Base-by-base conservation (phyloP, 2,113 vertebrate genomes). In the Aythya baeri region DNA sequence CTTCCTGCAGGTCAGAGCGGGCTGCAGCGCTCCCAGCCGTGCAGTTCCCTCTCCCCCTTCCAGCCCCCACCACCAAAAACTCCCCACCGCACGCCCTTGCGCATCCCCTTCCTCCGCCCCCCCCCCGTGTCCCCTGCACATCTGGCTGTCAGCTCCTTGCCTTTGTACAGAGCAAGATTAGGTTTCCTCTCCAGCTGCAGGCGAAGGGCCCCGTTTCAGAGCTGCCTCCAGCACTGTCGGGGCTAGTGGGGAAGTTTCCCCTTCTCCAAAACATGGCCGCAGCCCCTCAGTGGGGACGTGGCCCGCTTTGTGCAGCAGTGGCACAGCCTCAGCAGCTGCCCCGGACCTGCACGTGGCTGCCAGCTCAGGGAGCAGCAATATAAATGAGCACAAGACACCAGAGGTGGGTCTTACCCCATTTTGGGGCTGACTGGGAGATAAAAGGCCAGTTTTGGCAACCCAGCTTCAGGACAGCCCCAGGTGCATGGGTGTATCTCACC, bases 101-200 rank as follows among this genome's bases (percentile, higher is more conserved):
- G 23, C 23, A 18, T 17, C 43, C 68, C 70, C 46, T 44, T 55
- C 43, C 36, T 46, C n/a, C 0, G 0, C 26, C 13, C 23, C 36
- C 38, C 26, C 38, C 26, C 21, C 1, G 0, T 17, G 7, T 14
- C 83, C 57, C 83, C 9, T 4, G 21, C 2, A 3, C 38, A 4
- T 5, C 55, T 65, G 67, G 18, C 67, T 73, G 26, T 59, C 80
- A 44, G 46, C 67, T 71, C 38, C 89, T 79, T 18, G 25, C 38
- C 34, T 88, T 11, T 17, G 12, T 9, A 43, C 32, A 27, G 29
- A 25, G 20, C 74, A 52, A 72, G 76, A 43, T 18, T 11, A 49
- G 49, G 13, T 23, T 91, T 87, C 58, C 67, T 17, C 44, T 65
- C 41, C 54, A 76, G 86, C 61, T 86, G 61, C 55, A 88, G 32